Conservation (phyloP, 2,797 vertebrate species). For the Diplodus sargus region DNA sequence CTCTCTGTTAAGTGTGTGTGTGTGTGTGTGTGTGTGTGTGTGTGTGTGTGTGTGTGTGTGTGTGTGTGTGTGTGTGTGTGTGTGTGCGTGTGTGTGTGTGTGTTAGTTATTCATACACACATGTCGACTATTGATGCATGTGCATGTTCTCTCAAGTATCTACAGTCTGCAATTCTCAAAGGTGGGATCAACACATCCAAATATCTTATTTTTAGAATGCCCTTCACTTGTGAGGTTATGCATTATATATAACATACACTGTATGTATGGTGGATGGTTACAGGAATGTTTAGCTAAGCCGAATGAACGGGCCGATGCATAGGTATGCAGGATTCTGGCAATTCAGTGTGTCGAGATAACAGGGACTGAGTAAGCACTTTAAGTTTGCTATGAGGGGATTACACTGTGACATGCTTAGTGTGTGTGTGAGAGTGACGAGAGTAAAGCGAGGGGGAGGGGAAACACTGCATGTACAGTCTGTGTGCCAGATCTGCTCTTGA, state of each 20-base stretch:
- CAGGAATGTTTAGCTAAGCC: slow-evolving; percentile 63
- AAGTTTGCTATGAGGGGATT: slow-evolving; percentile 65
- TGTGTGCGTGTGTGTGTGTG: too few relatives aligned
- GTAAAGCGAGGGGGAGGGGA: not conserved
- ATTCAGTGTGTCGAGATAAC: slow-evolving; percentile 66
- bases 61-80: not conserved
- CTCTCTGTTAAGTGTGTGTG: not conserved
- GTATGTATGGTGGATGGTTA: slow-evolving; percentile 6
- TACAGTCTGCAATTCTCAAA: slow-evolving; percentile 4
- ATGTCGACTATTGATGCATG: not conserved
- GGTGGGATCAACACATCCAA: slow-evolving; percentile 15
- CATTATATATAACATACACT: slow-evolving; percentile 8
- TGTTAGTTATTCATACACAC: slow-evolving; percentile 5
- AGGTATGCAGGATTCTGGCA: slow-evolving; percentile 60
- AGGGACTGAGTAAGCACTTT: slow-evolving; percentile 69
- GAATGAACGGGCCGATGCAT: slow-evolving; percentile 55
- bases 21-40: slow-evolving; percentile 13
- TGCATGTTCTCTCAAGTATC: slow-evolving; percentile 11
- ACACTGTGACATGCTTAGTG: slow-evolving; percentile 47
- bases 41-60: not conserved
- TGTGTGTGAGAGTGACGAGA: slow-evolving; percentile 2
- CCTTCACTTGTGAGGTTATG: slow-evolving; percentile 35
- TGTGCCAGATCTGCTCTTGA: slow-evolving; percentile 2
- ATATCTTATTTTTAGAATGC: slow-evolving; percentile 30
- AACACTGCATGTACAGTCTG: slow-evolving; percentile 14